Percentiles rank a stretch among this genome's conserved stretches.
These are phyloP conservation scores for Pachyramphus minor DNA, from an alignment of 2,113 vertebrate species.

Conservation along the genomic window DNA sequence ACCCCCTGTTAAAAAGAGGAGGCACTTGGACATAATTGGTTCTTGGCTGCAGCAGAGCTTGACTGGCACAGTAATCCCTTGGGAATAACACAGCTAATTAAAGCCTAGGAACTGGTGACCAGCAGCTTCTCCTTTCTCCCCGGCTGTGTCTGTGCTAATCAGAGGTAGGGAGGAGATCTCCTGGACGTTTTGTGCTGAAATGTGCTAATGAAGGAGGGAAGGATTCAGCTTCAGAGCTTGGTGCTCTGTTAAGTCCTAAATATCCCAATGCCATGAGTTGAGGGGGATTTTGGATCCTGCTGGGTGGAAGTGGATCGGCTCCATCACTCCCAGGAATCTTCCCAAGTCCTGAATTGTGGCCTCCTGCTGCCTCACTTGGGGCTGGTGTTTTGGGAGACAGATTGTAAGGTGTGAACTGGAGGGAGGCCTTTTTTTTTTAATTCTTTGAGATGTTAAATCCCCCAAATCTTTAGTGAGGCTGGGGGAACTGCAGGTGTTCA, in stretches of 20 bases:
- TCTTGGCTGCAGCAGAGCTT: slow-evolving; percentile 23
- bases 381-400: background rate
- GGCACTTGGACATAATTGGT: slow-evolving; percentile 33
- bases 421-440: background rate
- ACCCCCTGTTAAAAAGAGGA: background rate
- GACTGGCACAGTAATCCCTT: background rate
- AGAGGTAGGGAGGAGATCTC: background rate
- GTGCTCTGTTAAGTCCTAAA: background rate
- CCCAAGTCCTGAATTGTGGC: background rate
- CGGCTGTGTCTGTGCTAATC: background rate
- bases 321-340: background rate
- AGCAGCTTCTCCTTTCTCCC: background rate
- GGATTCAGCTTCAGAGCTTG: background rate
- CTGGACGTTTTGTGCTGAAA: background rate
- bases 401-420: background rate
- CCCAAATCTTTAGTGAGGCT: background rate
- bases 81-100: slow-evolving; percentile 47
- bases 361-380: background rate
- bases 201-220: background rate
- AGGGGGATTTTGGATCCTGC: background rate
- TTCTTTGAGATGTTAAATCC: background rate
- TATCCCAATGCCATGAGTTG: background rate
- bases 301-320: background rate
- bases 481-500: background rate
- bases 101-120: background rate